phyloP scores from a whole-genome alignment of 2,888 invertebrate genomes.

The Diloba caeruleocephala region DNA sequence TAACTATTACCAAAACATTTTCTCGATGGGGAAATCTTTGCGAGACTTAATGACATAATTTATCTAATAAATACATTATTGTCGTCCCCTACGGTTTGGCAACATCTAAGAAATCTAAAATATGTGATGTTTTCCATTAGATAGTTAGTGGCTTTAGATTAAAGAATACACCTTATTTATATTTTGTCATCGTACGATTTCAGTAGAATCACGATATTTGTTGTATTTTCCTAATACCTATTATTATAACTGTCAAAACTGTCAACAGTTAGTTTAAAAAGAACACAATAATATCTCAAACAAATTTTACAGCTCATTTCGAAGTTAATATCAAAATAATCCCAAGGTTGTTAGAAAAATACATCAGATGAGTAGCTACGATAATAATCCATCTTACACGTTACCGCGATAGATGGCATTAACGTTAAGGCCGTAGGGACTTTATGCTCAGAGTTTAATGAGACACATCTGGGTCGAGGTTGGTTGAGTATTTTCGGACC shows the following conservation, averaged over 20 bases:
- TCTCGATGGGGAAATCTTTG: conserved; percentile 1
- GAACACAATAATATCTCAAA: background rate
- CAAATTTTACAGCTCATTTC: conserved; percentile 2
- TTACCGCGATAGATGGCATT: conserved; percentile 45
- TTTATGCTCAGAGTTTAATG: conserved; percentile 54
- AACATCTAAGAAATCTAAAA: too few relatives aligned
- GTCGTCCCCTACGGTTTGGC: too few relatives aligned
- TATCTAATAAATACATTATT: background rate
- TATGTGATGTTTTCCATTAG: too few relatives aligned
- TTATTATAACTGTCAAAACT: background rate
- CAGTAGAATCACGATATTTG: too few relatives aligned
- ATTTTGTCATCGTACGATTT: too few relatives aligned
- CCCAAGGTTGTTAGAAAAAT: conserved; percentile 16
- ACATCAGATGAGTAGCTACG: background rate
- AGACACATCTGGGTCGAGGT: conserved; percentile 79
- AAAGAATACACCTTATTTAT: too few relatives aligned
- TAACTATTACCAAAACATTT: background rate
- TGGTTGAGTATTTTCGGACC: conserved; percentile 73
- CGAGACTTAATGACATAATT: background rate
- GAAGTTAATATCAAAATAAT: conserved; percentile 10
- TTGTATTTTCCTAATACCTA: too few relatives aligned
- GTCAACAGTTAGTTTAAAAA: background rate
- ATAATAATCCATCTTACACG: conserved; percentile 10
- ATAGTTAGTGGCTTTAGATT: too few relatives aligned
- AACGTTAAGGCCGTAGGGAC: conserved; percentile 56